These are phyloP conservation scores for Casuarius casuarius DNA, from an alignment of 2,113 vertebrate species.

Conservation along the genomic window DNA sequence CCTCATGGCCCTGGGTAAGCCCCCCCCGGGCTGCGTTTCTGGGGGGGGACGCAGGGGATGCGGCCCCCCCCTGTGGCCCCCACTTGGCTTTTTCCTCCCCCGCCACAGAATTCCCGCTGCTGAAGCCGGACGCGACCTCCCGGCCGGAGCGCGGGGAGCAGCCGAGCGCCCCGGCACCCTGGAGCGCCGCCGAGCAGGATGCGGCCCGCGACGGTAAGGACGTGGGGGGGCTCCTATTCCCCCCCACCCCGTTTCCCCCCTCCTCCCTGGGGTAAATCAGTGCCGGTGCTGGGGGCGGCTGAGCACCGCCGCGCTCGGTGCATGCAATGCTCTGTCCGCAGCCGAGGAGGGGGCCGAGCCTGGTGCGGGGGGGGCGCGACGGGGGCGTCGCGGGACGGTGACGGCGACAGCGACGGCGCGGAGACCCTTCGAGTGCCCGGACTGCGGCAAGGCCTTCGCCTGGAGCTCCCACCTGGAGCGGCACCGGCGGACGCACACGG, in stretches of 20 bases:
- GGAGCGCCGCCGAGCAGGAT: not conserved
- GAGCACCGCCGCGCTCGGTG: not conserved
- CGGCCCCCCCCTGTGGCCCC: too few species aligned
- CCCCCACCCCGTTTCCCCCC: too few species aligned
- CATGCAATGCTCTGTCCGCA: not conserved
- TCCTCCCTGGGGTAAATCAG: too few species aligned
- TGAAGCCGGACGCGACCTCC: not conserved
- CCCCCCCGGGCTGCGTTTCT: too few species aligned
- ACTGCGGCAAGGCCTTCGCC: constrained; percentile 31
- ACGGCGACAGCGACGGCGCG: not conserved
- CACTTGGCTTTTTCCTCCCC: too few species aligned
- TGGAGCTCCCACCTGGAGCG: constrained; percentile 75
- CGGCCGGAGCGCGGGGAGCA: not conserved
- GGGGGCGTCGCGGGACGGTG: not conserved
- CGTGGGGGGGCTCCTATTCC: not conserved
- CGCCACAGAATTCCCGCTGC: not conserved
- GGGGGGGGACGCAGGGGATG: too few species aligned
- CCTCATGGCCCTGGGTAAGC: too few species aligned
- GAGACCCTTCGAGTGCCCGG: not conserved
- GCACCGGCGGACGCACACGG: not conserved
- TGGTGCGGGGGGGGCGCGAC: not conserved
- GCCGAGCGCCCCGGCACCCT: not conserved
- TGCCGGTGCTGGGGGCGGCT: too few species aligned
- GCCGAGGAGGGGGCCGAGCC: not conserved
- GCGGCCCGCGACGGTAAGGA: not conserved